These are phyloP conservation scores for Pollachius pollachius DNA, from an alignment of 2,113 vertebrate species.

Conservation along the genomic window DNA sequence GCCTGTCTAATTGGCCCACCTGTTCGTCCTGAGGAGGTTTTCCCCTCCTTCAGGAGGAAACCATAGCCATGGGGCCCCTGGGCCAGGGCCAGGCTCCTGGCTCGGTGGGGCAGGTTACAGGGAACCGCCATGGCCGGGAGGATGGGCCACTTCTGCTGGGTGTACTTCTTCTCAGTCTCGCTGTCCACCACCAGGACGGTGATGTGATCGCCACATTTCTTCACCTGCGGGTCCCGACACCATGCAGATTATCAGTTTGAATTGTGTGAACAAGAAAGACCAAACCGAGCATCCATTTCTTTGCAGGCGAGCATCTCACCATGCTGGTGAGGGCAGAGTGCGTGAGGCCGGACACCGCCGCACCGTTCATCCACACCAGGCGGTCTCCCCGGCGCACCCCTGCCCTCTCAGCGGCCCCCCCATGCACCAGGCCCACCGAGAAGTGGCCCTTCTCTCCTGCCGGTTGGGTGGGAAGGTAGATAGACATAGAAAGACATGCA, in stretches of 20 bases:
- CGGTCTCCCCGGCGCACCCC: constrained; percentile 78
- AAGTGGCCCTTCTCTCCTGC: constrained; percentile 78
- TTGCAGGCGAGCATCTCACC: constrained; percentile 60
- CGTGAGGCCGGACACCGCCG: constrained; percentile 71
- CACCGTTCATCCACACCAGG: constrained; percentile 84
- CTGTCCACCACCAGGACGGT: constrained; percentile 83
- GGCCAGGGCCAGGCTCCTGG: constrained; percentile 71
- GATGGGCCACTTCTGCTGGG: constrained; percentile 64
- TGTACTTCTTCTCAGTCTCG: constrained; percentile 78
- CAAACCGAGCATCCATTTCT: neutral
- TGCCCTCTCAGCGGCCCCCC: constrained; percentile 80
- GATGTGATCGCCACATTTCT: constrained; percentile 74
- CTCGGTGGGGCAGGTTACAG: constrained; percentile 75
- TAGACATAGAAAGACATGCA: too few relatives aligned
- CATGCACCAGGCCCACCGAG: constrained; percentile 68
- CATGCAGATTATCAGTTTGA: neutral
- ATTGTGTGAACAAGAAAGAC: neutral
- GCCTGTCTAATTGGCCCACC: constrained; percentile 63
- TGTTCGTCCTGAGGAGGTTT: constrained; percentile 47
- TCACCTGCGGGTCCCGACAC: constrained; percentile 68
- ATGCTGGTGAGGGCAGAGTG: constrained; percentile 72
- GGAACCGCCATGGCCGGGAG: constrained; percentile 76
- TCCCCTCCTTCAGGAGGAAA: constrained; percentile 83
- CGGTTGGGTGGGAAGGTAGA: constrained; percentile 5
- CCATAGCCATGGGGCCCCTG: constrained; percentile 77